Evolutionary conservation across 2,113 vertebrate genomes (phyloP).

Genomic region (Pionites leucogaster): DNA sequence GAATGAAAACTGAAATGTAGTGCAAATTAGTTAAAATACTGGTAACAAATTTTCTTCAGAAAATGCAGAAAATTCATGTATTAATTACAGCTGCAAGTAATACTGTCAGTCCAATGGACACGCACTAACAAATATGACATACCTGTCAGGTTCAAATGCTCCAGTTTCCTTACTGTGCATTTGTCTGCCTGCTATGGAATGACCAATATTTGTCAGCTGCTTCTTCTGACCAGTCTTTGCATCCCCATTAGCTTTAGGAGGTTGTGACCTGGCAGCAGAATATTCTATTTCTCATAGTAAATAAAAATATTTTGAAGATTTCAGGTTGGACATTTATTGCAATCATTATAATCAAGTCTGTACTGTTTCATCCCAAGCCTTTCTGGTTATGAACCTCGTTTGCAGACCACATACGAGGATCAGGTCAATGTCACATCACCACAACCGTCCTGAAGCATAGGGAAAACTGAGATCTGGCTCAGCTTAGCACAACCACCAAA

Average conservation of each 20-base stretch:
- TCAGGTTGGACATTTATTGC: neutral
- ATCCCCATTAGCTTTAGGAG: neutral
- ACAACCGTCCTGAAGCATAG: neutral
- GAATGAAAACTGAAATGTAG: neutral
- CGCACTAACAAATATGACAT: neutral
- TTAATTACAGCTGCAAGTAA: neutral
- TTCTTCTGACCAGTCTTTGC: neutral
- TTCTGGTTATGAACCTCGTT: neutral
- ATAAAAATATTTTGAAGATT: neutral
- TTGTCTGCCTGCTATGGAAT: neutral
- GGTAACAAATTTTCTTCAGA: neutral
- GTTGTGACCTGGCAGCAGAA: neutral
- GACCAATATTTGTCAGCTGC: neutral
- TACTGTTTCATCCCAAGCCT: neutral
- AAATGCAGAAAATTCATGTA: neutral
- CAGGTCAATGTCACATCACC: neutral
- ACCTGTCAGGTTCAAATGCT: neutral
- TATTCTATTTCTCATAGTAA: neutral
- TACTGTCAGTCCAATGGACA: neutral
- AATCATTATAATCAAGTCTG: neutral
- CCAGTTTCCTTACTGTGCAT: neutral
- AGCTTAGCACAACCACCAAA: neutral
- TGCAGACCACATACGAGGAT: neutral
- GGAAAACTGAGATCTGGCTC: neutral
- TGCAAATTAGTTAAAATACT: neutral